Evolutionary conservation across 2,888 invertebrate genomes (phyloP), one percentile per base, ranked within the genome.

Genomic region (Drosophila seclusa): DNA sequence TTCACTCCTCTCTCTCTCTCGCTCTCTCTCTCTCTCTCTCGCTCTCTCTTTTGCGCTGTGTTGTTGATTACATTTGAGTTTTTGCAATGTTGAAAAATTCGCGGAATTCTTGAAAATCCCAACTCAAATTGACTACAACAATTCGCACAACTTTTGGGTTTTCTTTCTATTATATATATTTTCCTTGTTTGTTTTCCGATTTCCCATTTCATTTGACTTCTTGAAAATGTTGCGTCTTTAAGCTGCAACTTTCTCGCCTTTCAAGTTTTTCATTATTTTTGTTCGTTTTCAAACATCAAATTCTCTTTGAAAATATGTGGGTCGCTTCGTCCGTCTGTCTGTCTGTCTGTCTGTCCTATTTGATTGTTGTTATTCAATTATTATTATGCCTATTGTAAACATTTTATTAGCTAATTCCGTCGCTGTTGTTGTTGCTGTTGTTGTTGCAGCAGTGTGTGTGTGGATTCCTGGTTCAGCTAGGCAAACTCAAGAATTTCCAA

Each of bases 391-490:
- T 11, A 60, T 48, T 76, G 76, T 74, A 65, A 68, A 74, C 80
- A 80, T 42, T 60, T 62, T 27, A 40, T 54, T 32, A 29, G 45
- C 53, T 18, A 32, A 66, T 60, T 21, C 21, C 11, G 40, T 29
- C 31, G 32, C 40, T 78, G 10, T 2, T 31, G 10, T 0, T 31
- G 31, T 3, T 60, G 34, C 1, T 29, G 29, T 29, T 29, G 29
- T 38, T 64, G 57, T 32, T 27, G 45, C 54, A 27, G 21, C 42
- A 21, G 21, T 18, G 21, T 11, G 21, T 11, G 29, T 40, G 38
- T 13, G 38, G 49, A 53, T 76, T 77, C 81, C 81, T 70, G 77
- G 63, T 67, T 77, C 59, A 74, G 68, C 79, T 75, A 61, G 61
- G 49, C 68, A 79, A 75, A 68, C 73, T 21, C 48, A 60, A 78